A percentile compares a stretch with the other conserved stretches of the same genome.
These are phyloP conservation scores for Ditylenchus dipsaci DNA, from an alignment of 1,140 invertebrate species.

Conservation along the genomic window DNA sequence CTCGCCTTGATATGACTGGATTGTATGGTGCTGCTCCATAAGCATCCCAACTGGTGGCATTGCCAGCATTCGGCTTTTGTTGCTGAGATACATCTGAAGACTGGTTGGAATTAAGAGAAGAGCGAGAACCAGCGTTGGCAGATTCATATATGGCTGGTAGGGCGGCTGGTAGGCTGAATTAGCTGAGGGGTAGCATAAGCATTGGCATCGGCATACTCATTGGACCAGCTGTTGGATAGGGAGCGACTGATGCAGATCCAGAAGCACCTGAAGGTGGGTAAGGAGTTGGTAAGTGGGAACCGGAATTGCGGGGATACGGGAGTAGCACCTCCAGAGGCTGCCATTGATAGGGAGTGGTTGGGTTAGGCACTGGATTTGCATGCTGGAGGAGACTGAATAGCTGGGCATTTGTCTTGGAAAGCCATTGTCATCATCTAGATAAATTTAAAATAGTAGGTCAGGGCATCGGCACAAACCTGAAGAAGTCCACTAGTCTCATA, in stretches of 20 bases:
- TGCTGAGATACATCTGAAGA: slow-evolving; percentile 16
- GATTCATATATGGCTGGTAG: slow-evolving; percentile 31
- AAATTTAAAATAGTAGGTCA: neutral
- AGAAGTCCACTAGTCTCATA: slow-evolving; percentile 46
- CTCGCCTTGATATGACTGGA: slow-evolving; percentile 90
- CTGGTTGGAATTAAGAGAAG: neutral
- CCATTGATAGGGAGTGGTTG: slow-evolving; percentile 1
- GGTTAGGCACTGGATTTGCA: slow-evolving; percentile 35
- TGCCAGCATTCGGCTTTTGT: neutral
- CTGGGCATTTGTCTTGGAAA: slow-evolving; percentile 90
- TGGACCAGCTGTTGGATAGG: slow-evolving; percentile 14
- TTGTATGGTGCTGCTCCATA: slow-evolving; percentile 69
- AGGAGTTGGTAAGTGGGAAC: slow-evolving; percentile 51
- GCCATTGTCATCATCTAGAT: slow-evolving; percentile 78
- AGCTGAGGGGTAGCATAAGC: neutral
- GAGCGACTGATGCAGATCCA: neutral
- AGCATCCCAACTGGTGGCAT: neutral
- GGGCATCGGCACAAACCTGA: slow-evolving; percentile 22
- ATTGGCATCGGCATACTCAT: neutral
- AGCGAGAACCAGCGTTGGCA: slow-evolving; percentile 7
- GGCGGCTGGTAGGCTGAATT: slow-evolving; percentile 14
- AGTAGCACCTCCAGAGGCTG: slow-evolving; percentile 35
- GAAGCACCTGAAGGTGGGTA: slow-evolving; percentile 25
- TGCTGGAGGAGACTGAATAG: slow-evolving; percentile 65
- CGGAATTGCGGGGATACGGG: slow-evolving; percentile 24